A percentile compares a stretch with the other conserved stretches of the same genome.
Conservation (phyloP, 2,113 vertebrate genomes). For the Cinclus cinclus region DNA sequence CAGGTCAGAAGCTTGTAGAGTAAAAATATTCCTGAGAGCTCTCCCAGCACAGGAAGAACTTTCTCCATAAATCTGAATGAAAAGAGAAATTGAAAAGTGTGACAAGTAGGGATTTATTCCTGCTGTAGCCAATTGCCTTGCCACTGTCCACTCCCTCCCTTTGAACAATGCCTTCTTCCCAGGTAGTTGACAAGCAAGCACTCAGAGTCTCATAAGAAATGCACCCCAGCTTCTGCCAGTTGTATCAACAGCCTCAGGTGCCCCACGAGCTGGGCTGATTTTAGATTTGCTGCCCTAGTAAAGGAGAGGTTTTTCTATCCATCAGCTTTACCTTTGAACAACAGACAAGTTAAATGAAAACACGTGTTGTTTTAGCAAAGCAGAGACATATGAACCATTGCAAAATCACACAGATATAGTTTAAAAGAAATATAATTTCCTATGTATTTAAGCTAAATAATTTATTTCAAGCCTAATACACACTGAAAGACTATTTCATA, state of each 20-base stretch:
- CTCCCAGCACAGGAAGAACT: constrained; percentile 92
- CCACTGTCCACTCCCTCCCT: background rate
- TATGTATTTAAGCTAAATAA: background rate
- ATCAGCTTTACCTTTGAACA: background rate
- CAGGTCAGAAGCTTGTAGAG: constrained; percentile 90
- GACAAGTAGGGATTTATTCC: constrained; percentile 11
- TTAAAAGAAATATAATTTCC: background rate
- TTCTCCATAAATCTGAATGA: constrained; percentile 89
- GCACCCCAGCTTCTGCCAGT: background rate
- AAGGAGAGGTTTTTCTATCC: background rate
- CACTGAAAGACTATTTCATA: background rate
- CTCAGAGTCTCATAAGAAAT: background rate
- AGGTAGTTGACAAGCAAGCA: background rate
- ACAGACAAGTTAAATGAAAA: background rate
- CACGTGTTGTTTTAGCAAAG: background rate
- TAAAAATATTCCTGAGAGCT: constrained; percentile 90
- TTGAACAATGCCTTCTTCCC: background rate
- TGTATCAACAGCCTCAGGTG: background rate
- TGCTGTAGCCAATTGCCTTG: background rate
- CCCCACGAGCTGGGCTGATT: background rate
- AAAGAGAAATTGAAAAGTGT: constrained; percentile 52
- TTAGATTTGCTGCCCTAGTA: background rate
- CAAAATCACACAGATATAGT: background rate
- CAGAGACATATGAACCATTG: background rate
- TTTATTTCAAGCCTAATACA: background rate